These are phyloP conservation scores for Nycticorax nycticorax DNA, from an alignment of 2,113 vertebrate genomes.

Conservation along the genomic window DNA sequence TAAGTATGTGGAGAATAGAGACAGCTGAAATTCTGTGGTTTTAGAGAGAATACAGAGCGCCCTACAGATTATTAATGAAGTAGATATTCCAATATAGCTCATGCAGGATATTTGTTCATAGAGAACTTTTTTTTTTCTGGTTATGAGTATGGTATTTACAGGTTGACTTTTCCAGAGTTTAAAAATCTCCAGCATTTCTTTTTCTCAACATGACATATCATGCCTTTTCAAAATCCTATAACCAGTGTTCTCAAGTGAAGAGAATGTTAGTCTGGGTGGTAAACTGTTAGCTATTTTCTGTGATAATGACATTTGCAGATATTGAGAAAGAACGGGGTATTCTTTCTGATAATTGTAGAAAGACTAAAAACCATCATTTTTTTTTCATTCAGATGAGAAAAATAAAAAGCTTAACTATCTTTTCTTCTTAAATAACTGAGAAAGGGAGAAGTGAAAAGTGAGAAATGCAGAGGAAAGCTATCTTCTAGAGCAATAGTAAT, in stretches of 20 bases:
- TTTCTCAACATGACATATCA: neutral
- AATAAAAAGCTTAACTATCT: neutral
- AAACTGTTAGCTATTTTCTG: neutral
- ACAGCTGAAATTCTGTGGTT: neutral
- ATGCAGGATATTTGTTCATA: neutral
- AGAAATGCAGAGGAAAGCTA: neutral
- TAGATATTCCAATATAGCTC: neutral
- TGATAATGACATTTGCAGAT: neutral
- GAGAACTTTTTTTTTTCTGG: neutral
- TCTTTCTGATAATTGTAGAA: neutral
- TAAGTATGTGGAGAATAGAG: neutral
- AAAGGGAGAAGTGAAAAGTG: neutral
- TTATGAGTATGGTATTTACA: neutral
- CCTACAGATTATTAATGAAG: neutral
- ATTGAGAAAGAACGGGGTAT: neutral
- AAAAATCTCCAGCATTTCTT: neutral
- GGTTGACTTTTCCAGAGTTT: neutral
- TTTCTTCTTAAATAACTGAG: neutral
- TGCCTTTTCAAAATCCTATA: neutral
- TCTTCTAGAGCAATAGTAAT: neutral
- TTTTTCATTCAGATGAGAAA: neutral
- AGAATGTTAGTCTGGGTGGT: neutral
- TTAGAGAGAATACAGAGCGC: neutral
- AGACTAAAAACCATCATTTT: neutral
- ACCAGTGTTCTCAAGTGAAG: neutral